These are phyloP conservation scores for Sebastes fasciatus DNA, from an alignment of 2,113 vertebrate species.

Conservation along the genomic window DNA sequence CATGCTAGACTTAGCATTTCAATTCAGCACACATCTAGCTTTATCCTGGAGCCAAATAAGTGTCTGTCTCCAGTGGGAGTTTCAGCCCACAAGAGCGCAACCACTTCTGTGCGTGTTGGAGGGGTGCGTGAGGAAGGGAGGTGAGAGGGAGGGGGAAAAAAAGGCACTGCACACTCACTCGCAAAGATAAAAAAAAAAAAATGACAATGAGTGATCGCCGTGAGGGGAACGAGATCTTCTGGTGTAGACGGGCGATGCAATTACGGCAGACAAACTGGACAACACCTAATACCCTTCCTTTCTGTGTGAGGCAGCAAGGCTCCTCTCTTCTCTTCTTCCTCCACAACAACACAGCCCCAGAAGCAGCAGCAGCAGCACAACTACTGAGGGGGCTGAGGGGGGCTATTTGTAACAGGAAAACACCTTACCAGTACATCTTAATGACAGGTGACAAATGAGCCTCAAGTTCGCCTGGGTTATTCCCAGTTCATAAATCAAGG, in stretches of 20 bases:
- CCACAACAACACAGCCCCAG: slow-evolving; percentile 39
- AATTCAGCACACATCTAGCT: slow-evolving; percentile 76
- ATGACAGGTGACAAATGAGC: slow-evolving; percentile 82
- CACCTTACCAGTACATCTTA: slow-evolving; percentile 79
- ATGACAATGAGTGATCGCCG: slow-evolving; percentile 64
- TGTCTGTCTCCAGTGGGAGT: slow-evolving; percentile 76
- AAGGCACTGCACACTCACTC: slow-evolving; percentile 43
- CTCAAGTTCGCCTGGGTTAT: slow-evolving; percentile 72
- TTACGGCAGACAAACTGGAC: slow-evolving; percentile 58
- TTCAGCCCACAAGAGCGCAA: slow-evolving; percentile 75
- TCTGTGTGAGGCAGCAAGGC: slow-evolving; percentile 42
- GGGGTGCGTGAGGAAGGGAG: slow-evolving; percentile 34
- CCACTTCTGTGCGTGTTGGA: slow-evolving; percentile 60
- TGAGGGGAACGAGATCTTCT: slow-evolving; percentile 55
- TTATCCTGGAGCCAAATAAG: slow-evolving; percentile 81
- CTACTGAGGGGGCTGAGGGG: slow-evolving; percentile 40
- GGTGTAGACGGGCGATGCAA: slow-evolving; percentile 42
- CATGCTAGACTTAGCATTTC: slow-evolving; percentile 83
- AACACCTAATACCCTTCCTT: slow-evolving; percentile 38
- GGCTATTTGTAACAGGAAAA: slow-evolving; percentile 75
- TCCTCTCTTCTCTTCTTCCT: slow-evolving; percentile 30
- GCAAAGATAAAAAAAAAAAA: slow-evolving; percentile 75
- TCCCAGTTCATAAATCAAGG: slow-evolving; percentile 79
- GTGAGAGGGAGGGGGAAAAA: not conserved
- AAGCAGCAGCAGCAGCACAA: slow-evolving; percentile 49